Conservation (phyloP, 1,140 invertebrate genomes). For the Drosophila busckii region DNA sequence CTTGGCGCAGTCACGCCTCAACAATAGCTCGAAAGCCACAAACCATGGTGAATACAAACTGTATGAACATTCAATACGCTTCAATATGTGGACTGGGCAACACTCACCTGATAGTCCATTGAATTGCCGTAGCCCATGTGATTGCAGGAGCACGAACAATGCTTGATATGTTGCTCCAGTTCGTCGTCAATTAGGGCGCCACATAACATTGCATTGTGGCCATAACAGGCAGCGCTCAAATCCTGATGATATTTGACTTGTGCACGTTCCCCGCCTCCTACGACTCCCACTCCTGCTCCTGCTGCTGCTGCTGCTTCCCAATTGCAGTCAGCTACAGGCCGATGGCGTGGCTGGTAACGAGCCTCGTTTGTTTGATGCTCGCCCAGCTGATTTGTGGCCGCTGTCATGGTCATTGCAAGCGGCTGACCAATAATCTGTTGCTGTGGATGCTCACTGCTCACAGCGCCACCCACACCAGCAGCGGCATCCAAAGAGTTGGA, state of each 20-base stretch:
- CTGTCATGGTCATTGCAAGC: conserved; percentile 14
- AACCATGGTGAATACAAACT: too few relatives aligned
- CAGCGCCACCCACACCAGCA: background rate
- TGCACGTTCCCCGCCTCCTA: conserved; percentile 9
- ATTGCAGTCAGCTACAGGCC: background rate
- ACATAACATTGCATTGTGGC: conserved; percentile 39
- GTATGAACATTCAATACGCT: too few relatives aligned
- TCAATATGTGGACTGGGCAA: background rate
- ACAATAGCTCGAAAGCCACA: too few relatives aligned
- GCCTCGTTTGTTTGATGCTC: conserved; percentile 47
- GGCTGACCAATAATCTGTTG: conserved; percentile 39
- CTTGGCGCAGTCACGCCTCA: too few relatives aligned
- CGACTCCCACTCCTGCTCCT: conserved; percentile 16
- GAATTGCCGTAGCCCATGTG: conserved; percentile 95
- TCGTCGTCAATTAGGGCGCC: conserved; percentile 84
- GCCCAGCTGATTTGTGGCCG: conserved; percentile 44
- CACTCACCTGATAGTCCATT: conserved; percentile 91
- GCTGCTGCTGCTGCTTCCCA: conserved; percentile 15
- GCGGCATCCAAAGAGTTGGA: conserved; percentile 49
- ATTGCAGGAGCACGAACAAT: conserved; percentile 92
- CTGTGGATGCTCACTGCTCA: conserved; percentile 18
- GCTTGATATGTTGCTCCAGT: conserved; percentile 90
- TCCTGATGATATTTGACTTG: conserved; percentile 42
- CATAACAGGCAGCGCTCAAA: conserved; percentile 20
- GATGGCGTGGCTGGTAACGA: conserved; percentile 34